Evolutionary conservation across 2,888 invertebrate species (phyloP).

Genomic region (Drosophila helvetica): DNA sequence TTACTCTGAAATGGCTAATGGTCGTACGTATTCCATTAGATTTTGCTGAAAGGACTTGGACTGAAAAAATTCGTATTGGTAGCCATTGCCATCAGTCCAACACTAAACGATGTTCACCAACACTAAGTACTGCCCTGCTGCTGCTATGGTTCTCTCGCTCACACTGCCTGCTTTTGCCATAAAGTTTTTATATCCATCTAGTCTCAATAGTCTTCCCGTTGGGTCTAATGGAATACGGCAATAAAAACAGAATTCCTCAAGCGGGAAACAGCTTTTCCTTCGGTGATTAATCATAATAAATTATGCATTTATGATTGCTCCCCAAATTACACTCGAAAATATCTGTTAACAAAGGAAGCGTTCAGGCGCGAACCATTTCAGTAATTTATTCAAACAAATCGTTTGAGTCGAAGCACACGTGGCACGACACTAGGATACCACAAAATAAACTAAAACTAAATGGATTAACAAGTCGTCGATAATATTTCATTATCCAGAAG

Average conservation of each 20-base stretch:
- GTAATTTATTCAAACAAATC: conserved; percentile 1
- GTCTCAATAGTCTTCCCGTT: too few species aligned
- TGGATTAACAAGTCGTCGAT: neutral
- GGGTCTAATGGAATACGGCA: too few species aligned
- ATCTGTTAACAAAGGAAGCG: conserved; percentile 21
- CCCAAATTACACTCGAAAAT: too few species aligned
- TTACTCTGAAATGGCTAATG: neutral
- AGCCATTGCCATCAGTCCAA: too few species aligned
- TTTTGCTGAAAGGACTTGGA: neutral
- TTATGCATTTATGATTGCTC: neutral
- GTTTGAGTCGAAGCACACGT: conserved; percentile 14
- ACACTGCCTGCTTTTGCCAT: too few species aligned
- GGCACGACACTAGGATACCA: neutral
- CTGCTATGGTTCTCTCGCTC: too few species aligned
- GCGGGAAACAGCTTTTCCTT: neutral
- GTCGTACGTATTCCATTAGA: neutral
- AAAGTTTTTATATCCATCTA: too few species aligned
- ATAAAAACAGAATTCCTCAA: neutral
- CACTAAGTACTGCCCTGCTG: too few species aligned
- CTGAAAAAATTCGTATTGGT: neutral
- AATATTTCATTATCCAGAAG: neutral
- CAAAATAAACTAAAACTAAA: too few species aligned
- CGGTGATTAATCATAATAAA: neutral
- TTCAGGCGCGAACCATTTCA: neutral
- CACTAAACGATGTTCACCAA: too few species aligned